phyloP scores from a whole-genome alignment of 2,113 vertebrate genomes.

The human region GRCh38 chr13:71835501-71836000 shows the following conservation, averaged over 20 bases:
- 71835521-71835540: slow-evolving; percentile 57
- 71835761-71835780: not conserved
- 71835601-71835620: no score
- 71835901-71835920: not conserved
- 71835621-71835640: not conserved
- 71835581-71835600: not conserved
- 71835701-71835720: not conserved
- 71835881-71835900: not conserved
- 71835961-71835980: not conserved
- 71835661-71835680: not conserved
- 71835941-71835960: slow-evolving; percentile 4
- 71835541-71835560: slow-evolving; percentile 16
- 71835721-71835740: not conserved
- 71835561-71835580: not conserved
- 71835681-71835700: not conserved
- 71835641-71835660: not conserved
- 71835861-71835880: not conserved
- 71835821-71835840: not conserved
- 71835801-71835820: not conserved
- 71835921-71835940: not conserved
- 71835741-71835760: not conserved
- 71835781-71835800: not conserved
- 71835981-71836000: slow-evolving; percentile 46
- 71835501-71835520: slow-evolving; percentile 66
- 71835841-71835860: not conserved